Percentiles rank a stretch among this genome's conserved stretches.
These are phyloP conservation scores for Scrobipalpa atriplicella DNA, from an alignment of 2,888 invertebrate genomes.

Conservation along the genomic window DNA sequence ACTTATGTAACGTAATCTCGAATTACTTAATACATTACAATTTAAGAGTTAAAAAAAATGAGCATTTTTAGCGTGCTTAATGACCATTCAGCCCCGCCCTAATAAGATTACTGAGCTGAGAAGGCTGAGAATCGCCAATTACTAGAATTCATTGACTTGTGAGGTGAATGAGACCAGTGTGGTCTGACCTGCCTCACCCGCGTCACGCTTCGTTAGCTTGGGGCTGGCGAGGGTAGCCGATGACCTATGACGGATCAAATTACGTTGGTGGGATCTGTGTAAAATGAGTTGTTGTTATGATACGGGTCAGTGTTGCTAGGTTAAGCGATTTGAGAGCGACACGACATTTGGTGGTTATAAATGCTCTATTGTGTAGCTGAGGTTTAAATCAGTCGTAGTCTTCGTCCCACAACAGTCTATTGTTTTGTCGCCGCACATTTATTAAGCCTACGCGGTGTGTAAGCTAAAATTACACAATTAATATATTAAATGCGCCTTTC, in stretches of 20 bases:
- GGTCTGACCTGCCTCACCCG: slow-evolving; percentile 44
- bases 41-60: slow-evolving; percentile 25
- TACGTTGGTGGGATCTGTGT: slow-evolving; percentile 38
- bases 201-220: slow-evolving; percentile 40
- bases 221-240: slow-evolving; percentile 42
- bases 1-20: slow-evolving; percentile 29
- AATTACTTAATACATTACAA: slow-evolving; percentile 33
- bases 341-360: slow-evolving; percentile 39
- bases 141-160: slow-evolving; percentile 48
- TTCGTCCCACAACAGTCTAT: slow-evolving; percentile 67
- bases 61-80: slow-evolving; percentile 37
- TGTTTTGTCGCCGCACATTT: slow-evolving; percentile 53
- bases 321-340: slow-evolving; percentile 1
- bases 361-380: slow-evolving; percentile 51
- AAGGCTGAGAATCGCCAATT: slow-evolving; percentile 47
- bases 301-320: slow-evolving; percentile 45
- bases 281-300: slow-evolving; percentile 36
- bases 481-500: slow-evolving; percentile 42
- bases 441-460: slow-evolving; percentile 49
- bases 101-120: slow-evolving; percentile 42
- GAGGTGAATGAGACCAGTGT: slow-evolving; percentile 43
- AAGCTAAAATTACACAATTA: slow-evolving; percentile 51
- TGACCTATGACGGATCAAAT: slow-evolving; percentile 41
- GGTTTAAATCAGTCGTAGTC: slow-evolving; percentile 21
- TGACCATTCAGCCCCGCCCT: slow-evolving; percentile 40